phyloP scores from a whole-genome alignment of 2,888 invertebrate species.

The Drosophila leonis region DNA sequence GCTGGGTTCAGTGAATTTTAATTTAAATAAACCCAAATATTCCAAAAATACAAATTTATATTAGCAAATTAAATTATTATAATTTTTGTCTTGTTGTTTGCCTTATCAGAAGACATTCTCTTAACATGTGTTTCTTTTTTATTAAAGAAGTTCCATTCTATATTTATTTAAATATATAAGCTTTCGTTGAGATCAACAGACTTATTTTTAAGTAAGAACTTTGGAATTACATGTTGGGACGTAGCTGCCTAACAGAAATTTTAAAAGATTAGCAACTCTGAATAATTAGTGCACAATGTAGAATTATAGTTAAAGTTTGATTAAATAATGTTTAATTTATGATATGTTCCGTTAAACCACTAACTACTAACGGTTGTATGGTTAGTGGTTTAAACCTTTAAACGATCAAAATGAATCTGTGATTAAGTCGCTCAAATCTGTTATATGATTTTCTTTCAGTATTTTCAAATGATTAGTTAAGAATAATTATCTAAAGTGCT shows the following conservation, averaged over 20 bases:
- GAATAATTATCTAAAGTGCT: neutral
- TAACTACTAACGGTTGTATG: no score
- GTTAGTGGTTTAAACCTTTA: no score
- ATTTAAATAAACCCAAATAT: neutral
- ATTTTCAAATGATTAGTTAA: slow-evolving; percentile 7
- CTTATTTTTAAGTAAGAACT: neutral
- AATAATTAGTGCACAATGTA: neutral
- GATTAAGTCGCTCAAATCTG: neutral
- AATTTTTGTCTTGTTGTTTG: neutral
- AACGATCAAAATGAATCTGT: neutral
- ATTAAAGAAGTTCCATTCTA: neutral
- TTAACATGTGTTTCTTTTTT: neutral
- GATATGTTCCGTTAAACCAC: no score
- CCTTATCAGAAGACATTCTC: neutral
- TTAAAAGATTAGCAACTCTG: neutral
- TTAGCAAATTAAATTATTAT: neutral
- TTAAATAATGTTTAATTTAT: neutral
- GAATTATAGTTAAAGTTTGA: neutral
- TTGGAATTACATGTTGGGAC: neutral
- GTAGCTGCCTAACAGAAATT: neutral
- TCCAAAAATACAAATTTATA: neutral
- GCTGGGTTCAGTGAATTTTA: no score
- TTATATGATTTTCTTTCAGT: slow-evolving; percentile 5
- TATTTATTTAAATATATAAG: neutral
- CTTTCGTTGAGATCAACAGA: neutral